Evolutionary conservation across 2,888 invertebrate species (phyloP).

Genomic region (Drosophila eohydei): DNA sequence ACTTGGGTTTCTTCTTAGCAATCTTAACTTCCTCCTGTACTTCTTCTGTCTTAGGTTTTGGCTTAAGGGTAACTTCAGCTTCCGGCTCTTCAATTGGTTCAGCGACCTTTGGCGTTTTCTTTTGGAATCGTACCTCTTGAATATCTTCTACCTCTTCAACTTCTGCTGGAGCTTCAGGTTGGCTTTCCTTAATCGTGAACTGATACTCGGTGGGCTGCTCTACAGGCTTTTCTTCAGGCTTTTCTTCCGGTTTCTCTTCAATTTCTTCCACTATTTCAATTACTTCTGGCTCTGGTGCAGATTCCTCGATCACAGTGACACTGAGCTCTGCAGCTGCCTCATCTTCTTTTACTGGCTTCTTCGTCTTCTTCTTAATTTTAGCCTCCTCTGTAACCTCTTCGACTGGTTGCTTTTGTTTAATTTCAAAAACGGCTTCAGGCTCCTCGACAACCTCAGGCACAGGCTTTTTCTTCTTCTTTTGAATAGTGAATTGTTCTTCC

Average conservation of each 20-base stretch:
- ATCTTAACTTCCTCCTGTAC: constrained; percentile 73
- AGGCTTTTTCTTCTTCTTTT: constrained; percentile 65
- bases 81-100: constrained; percentile 72
- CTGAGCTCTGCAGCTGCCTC: constrained; percentile 80
- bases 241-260: constrained; percentile 47
- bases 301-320: constrained; percentile 78
- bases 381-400: constrained; percentile 79
- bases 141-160: constrained; percentile 67
- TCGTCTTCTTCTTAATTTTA: constrained; percentile 77
- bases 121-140: constrained; percentile 65
- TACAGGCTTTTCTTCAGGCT: constrained; percentile 38
- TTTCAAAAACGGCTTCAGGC: constrained; percentile 77
- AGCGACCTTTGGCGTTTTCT: constrained; percentile 62
- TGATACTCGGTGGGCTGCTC: constrained; percentile 64
- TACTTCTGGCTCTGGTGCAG: constrained; percentile 62
- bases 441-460: constrained; percentile 75
- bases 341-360: constrained; percentile 66
- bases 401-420: constrained; percentile 66
- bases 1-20: constrained; percentile 79
- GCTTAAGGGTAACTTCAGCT: constrained; percentile 72
- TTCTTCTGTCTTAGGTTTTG: constrained; percentile 67
- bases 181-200: constrained; percentile 55
- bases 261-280: constrained; percentile 77
- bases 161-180: constrained; percentile 73
- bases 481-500: constrained; percentile 55